Evolutionary conservation across 2,888 invertebrate species (phyloP), one percentile per base, ranked within the genome.

Genomic region (Drosophila robusta): DNA sequence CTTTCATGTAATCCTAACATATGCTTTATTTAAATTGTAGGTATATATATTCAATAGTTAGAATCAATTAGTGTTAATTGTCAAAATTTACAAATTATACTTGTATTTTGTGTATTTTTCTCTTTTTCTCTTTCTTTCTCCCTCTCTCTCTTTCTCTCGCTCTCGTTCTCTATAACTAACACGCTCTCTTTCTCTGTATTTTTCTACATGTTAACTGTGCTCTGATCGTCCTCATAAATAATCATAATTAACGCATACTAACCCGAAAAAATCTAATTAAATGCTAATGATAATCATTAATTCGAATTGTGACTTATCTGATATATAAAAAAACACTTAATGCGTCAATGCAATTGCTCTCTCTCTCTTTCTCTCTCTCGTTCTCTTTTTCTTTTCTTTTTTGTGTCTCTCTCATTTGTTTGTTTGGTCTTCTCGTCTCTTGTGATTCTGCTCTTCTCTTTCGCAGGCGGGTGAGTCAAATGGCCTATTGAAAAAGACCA

Each of bases 401-500:
- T 46, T 57, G 6, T 54, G 6, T 54, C 34, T 55, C 24, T 62
- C 36, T 44, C 42, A 29, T 63, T 75, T 70, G 52, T 68, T 69
- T 60, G 36, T 41, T 72, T 72, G 65, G 76, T 77, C 65, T 69
- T 75, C 72, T 71, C 78, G 82, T 80, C 77, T 75, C 61, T 71
- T 77, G 89, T 86, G 75, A 80, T 87, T 86, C 75, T 86, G 89
- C 74, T 79, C 77, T 80, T 89, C 77, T 90, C 80, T 87, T 87
- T 91, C 86, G 93, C 94, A 94, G 80, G 94, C 94, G 80, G 93
- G 93, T 92, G 93, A 94, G 89, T 94, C 94, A 75, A 92, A 94
- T 90, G 96, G 96, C 86, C 95, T 96, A 92, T 93, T 95, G 90
- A 94, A 94, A 93, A 94, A 96, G 94, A 93, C 95, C 93, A 93